Evolutionary conservation across 2,888 invertebrate genomes (phyloP), one percentile per base, ranked within the genome.

Genomic region (Eupithecia exiguata): DNA sequence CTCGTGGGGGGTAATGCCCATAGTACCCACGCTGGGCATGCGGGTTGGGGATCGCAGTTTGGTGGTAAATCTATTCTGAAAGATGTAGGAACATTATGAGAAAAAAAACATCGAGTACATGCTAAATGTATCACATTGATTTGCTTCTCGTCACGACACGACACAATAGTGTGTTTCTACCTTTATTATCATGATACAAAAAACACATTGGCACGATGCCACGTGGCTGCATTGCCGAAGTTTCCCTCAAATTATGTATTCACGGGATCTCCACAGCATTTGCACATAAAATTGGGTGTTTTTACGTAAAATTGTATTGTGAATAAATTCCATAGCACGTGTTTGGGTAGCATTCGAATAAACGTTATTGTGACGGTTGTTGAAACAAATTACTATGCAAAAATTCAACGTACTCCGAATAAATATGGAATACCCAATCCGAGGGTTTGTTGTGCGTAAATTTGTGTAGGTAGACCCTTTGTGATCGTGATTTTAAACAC

Each of bases 281-380:
- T 35, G 63, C 36, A 58, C 25, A 58, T 58, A 62, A 62, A 35
- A 36, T 65, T 65, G 18, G 38, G 12, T 1, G 7, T 65, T 65
- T 36, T 65, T 21, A 65, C 63, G 58, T 58, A 58, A 58, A 65
- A 65, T 65, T 65, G 58, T 65, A 65, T 65, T 65, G 12, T 5
- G 21, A 65, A 65, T 36, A 65, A 65, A 62, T 35, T 62, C 1
- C 35, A 9, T 10, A 36, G 63, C 63, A 36, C 63, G 63, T 65
- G 63, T 25, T 62, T 18, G 30, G 62, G 30, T 66, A 43, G 21
- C 40, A 66, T 43, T 40, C 66, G 38, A 66, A 66, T 40, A 66
- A 66, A 66, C 38, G 21, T 40, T 66, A 66, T 66, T 66, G 40
- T 66, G 66, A 43, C 40, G 40, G 66, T 40, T 66, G 66, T 38